Conservation (phyloP, 1,140 invertebrate species). For the Apis cerana region DNA sequence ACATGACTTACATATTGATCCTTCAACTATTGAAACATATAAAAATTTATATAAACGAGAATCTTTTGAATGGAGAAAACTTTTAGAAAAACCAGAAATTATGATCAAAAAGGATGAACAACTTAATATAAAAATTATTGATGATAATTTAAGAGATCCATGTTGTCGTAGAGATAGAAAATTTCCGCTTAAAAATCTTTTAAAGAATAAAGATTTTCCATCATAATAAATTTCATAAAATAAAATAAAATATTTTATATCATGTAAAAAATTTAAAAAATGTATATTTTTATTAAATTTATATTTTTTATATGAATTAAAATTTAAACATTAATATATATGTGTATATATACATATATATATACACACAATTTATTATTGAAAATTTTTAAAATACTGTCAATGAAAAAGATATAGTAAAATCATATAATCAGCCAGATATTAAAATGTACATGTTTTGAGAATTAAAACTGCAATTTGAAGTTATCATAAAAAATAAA, state of each 20-base stretch:
- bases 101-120: slow-evolving; percentile 14
- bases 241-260: slow-evolving; percentile 16
- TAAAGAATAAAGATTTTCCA: slow-evolving; percentile 21
- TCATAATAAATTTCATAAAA: slow-evolving; percentile 17
- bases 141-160: slow-evolving; percentile 56
- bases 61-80: slow-evolving; percentile 17
- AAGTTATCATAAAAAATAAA: too few species aligned
- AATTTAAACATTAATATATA: not conserved
- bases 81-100: not conserved
- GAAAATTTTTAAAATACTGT: not conserved
- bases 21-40: slow-evolving; percentile 40
- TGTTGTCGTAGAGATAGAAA: slow-evolving; percentile 57
- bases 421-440: too few species aligned
- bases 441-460: too few species aligned
- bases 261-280: not conserved
- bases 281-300: slow-evolving; percentile 26
- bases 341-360: not conserved
- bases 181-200: slow-evolving; percentile 16
- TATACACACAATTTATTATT: not conserved
- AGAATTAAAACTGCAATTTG: too few species aligned
- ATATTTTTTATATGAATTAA: slow-evolving; percentile 24
- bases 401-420: too few species aligned
- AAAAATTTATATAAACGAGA: not conserved
- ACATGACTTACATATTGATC: slow-evolving; percentile 63
- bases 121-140: slow-evolving; percentile 64